Evolutionary conservation across 2,797 vertebrate species (phyloP), one percentile per base, ranked within the genome.

Genomic region (Parauchenoglanis ngamensis): DNA sequence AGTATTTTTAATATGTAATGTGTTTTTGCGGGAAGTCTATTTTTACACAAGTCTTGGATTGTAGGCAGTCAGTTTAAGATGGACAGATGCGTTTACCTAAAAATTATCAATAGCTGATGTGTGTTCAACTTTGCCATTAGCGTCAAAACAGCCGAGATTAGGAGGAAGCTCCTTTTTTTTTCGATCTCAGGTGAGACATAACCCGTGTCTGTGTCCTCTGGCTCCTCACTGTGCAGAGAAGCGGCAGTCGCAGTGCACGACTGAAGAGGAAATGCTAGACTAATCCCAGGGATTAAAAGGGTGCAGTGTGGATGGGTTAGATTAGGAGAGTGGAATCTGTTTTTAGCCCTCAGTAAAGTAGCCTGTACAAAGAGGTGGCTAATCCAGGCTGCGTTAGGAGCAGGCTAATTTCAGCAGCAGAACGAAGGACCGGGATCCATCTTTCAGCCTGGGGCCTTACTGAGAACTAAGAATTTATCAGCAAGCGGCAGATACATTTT

Each of bases 211-310:
- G 31, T 68, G 46, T 77, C 54, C 84, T 52, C 28, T 72, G 57
- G 17, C 59, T 19, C 15, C 67, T 83, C 82, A 1, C 57, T 59
- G 23, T 11, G 70, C 56, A 19, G 73, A 1, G 73, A 81, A 31
- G 3, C 19, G 13, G 31, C 78, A 17, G 35, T 35, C 31, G 57
- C 65, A 56, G 63, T 79, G 83, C 75, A 63, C 1, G 67, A 59
- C 68, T 83, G 86, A 77, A 89, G 87, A 88, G 83, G 90, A 92
- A 90, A 89, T 78, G 78, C 85, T 88, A 86, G 89, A 88, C 89
- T 90, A 90, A 93, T 92, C 85, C 88, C 78, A 25, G 79, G 89
- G 91, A 92, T 92, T 92, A 90, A 92, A 89, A 89, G 88, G 86
- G 87, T 90, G 88, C 75, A 81, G 86, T 90, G 88, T 91, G 88